Percentiles rank a stretch among this genome's conserved stretches.
Conservation (phyloP, 2,113 vertebrate species). For the Falcunculus frontatus region DNA sequence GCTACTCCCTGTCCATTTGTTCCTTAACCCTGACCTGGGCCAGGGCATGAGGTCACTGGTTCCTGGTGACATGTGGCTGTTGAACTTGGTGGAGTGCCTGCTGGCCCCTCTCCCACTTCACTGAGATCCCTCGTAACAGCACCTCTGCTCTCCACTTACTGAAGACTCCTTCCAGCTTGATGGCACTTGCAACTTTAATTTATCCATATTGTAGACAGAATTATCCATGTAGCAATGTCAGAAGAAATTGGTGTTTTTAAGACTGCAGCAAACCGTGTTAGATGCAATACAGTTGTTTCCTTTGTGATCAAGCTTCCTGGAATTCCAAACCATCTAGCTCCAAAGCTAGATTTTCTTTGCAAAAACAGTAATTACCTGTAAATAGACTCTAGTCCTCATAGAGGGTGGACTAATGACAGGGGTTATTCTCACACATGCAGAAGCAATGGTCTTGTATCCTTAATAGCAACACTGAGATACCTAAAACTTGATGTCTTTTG, state of each 20-base stretch:
- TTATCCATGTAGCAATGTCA: neutral
- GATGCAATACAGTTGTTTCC: neutral
- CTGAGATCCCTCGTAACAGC: neutral
- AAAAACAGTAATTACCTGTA: neutral
- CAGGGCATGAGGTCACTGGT: neutral
- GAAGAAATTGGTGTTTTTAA: neutral
- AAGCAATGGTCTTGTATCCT: neutral
- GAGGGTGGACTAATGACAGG: neutral
- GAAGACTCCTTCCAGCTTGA: neutral
- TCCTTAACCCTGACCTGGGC: neutral
- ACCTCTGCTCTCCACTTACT: neutral
- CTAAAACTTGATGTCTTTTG: constrained; percentile 66
- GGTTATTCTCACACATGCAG: neutral
- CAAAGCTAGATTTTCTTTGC: neutral
- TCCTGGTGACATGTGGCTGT: neutral
- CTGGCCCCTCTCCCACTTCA: neutral
- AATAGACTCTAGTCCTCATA: neutral
- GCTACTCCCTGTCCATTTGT: neutral
- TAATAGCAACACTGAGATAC: neutral
- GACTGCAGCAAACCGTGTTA: neutral
- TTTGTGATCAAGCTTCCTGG: neutral
- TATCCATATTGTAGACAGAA: neutral
- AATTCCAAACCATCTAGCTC: neutral
- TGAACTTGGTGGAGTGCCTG: neutral
- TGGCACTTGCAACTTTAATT: neutral